Percentiles rank a stretch among this genome's conserved stretches.
These are phyloP conservation scores for Eueremaeus valkanovi DNA, from an alignment of 2,888 invertebrate species.

Conservation along the genomic window DNA sequence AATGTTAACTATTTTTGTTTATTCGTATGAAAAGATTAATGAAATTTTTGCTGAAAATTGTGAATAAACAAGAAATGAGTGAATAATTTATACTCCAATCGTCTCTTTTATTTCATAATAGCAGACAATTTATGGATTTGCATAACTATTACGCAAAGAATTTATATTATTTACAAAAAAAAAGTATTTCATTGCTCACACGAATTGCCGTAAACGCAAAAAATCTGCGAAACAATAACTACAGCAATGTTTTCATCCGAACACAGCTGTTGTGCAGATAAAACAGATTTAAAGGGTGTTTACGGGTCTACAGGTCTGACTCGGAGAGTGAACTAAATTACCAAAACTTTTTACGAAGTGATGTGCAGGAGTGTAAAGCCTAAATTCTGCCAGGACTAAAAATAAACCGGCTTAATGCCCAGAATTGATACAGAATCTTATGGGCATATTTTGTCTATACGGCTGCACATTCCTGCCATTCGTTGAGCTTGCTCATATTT, in stretches of 20 bases:
- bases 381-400: neutral
- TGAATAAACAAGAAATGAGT: too few relatives aligned
- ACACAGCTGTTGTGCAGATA: slow-evolving; percentile 27
- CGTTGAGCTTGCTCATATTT: too few relatives aligned
- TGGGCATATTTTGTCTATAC: neutral
- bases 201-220: neutral
- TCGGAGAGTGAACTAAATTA: neutral
- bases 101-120: too few relatives aligned
- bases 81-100: too few relatives aligned
- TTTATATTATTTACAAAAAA: too few relatives aligned
- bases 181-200: too few relatives aligned
- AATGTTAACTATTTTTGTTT: too few relatives aligned
- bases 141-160: too few relatives aligned
- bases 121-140: too few relatives aligned
- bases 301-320: neutral
- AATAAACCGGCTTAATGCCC: neutral
- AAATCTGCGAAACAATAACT: neutral
- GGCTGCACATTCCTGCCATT: too few relatives aligned
- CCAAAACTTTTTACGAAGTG: neutral
- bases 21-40: too few relatives aligned
- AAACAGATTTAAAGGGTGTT: neutral
- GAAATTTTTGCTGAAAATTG: too few relatives aligned
- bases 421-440: neutral
- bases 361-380: neutral
- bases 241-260: neutral